Base-by-base conservation (phyloP, 2,113 vertebrate species). In the Sula dactylatra region DNA sequence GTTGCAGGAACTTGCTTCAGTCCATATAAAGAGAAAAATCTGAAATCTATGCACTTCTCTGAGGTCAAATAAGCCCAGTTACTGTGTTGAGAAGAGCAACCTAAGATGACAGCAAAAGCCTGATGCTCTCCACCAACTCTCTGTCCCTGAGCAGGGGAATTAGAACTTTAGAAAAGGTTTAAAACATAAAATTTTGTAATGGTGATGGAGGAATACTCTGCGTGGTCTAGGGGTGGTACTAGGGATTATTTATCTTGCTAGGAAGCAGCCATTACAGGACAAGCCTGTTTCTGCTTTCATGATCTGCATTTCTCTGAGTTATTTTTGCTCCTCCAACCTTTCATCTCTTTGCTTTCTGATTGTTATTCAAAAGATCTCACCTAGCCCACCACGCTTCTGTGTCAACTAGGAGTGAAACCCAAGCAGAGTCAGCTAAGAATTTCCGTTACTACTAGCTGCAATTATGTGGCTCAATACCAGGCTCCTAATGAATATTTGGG, bases 361-460 rank as follows among this genome's bases (percentile, higher is more conserved):
- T 76, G 56, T 87, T 85, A 72, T 26, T 85, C 62, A 45, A 13
- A 79, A 85, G 73, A 61, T 79, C 61, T 94, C 42, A 45, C 62
- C 11, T 79, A 87, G 69, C n/a, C 44, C 86, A 18, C 62, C 40
- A 36, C 54, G 71, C 81, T 74, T 94, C 82, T 94, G 70, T 91
- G 62, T 85, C 56, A 82, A 58, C 32, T 87, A 84, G 56, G 49
- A 87, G 18, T 94, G 95, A 97, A 97, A 96, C 82, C 61, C 81
- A 72, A 95, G 77, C 17, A 82, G 70, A 71, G 58, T 80, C 72
- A 59, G 56, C 58, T 89, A 91, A 91, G 96, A 97, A 66, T 96
- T 95, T 96, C 91, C 86, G 79, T 88, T 95, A 59, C 78, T 89
- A n/a, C 44, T 67, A 56, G 15, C 52, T 79, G 94, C 92, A 95